These are phyloP conservation scores for Copidosoma aretas DNA, from an alignment of 2,888 invertebrate species.

Conservation along the genomic window DNA sequence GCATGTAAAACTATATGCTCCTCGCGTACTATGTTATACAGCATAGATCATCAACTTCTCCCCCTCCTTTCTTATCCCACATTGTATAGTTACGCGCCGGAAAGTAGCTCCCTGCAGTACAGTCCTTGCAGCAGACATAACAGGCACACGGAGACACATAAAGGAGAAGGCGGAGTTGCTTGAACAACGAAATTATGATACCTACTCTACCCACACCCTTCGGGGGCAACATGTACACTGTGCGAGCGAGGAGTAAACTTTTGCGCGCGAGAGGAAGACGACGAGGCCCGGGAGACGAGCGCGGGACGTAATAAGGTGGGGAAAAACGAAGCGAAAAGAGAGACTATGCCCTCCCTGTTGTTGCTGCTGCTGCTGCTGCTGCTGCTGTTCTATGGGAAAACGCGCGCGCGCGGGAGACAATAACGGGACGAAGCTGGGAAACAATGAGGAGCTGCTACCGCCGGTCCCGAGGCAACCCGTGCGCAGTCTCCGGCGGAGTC, in stretches of 20 bases:
- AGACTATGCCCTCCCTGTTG: constrained; percentile 3
- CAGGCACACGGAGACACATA: neutral
- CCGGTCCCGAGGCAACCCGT: constrained; percentile 20
- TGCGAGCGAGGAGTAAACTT: constrained; percentile 15
- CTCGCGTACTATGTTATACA: neutral
- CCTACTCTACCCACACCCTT: neutral
- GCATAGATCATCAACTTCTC: neutral
- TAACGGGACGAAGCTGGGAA: constrained; percentile 12
- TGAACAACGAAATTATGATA: constrained; percentile 38
- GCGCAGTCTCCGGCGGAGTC: neutral
- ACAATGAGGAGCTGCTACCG: constrained; percentile 23
- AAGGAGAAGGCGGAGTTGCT: neutral
- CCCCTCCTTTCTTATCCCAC: no score
- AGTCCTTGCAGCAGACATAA: neutral
- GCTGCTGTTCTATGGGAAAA: no score
- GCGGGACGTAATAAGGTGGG: constrained; percentile 22
- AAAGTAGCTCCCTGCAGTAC: neutral
- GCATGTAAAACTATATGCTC: no score
- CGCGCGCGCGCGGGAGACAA: constrained; percentile 11
- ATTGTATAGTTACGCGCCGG: neutral
- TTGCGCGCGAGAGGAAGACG: constrained; percentile 1
- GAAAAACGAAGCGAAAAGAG: neutral
- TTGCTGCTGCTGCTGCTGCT: neutral
- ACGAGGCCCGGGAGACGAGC: neutral
- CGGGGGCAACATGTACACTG: constrained; percentile 3